These are phyloP conservation scores for Alethe diademata DNA, from an alignment of 2,113 vertebrate species.

Conservation along the genomic window DNA sequence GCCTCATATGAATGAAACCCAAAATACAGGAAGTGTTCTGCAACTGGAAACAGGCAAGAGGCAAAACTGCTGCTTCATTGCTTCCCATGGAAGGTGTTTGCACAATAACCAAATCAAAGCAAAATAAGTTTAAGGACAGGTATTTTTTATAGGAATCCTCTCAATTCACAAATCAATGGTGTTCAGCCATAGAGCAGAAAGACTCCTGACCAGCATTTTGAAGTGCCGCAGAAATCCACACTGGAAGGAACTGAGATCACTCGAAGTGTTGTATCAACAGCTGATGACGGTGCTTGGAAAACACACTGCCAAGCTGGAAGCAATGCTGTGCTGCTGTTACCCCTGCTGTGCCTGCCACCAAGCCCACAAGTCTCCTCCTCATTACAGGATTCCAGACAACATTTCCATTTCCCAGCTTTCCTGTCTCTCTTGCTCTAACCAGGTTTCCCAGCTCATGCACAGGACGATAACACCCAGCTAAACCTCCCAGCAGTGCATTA, in stretches of 20 bases:
- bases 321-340: neutral
- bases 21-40: neutral
- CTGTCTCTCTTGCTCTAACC: neutral
- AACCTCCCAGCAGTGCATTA: neutral
- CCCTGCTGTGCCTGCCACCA: neutral
- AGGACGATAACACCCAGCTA: neutral
- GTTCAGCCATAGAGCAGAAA: neutral
- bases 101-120: neutral
- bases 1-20: neutral
- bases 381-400: neutral
- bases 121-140: neutral
- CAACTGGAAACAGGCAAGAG: neutral
- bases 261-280: fast-evolving
- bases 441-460: neutral
- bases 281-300: neutral
- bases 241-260: neutral
- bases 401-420: neutral
- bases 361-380: neutral
- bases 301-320: neutral
- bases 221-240: neutral
- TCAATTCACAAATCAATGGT: neutral
- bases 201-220: neutral
- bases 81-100: neutral
- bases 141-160: neutral
- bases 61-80: neutral